Evolutionary conservation across 2,797 vertebrate genomes (phyloP), one percentile per base, ranked within the genome.

Genomic region (Clarias fuscus): DNA sequence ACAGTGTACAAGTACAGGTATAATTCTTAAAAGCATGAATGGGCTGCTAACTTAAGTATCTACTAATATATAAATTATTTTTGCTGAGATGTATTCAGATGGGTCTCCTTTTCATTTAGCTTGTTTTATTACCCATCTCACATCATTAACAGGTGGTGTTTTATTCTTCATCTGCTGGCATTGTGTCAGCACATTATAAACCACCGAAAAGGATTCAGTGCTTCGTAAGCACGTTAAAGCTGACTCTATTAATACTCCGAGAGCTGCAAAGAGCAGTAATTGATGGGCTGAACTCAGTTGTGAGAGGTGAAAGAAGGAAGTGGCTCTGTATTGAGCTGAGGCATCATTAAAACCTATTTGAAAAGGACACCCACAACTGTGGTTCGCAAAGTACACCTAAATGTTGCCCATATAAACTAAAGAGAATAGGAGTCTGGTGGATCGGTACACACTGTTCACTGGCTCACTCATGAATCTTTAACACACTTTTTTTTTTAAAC

Each of bases 281-380:
- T 89, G 84, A 89, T 82, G 85, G 71, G 85, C 73, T 75, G 87
- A 84, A 86, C 79, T 83, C 76, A 5, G 75, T 67, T 67, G 79
- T 53, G 37, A 0, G 10, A 53, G 79, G 53, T 81, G 17, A 53
- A 67, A 65, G 61, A 48, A 81, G 14, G 24, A 40, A 17, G 20
- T 79, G 33, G 61, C 78, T 81, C 70, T 85, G 81, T 83, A 83
- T 84, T 64, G 86, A 84, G 76, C 67, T 72, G 77, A 87, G 79
- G 84, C 67, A 82, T 91, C 85, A 86, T 91, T 90, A 89, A 90
- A 88, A 86, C 76, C 85, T 86, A 87, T 90, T 88, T 85, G 83
- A 56, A 84, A 79, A 89, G 84, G 84, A 90, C 87, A 76, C 78
- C 84, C 67, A 37, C 62, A 33, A 85, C 71, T 59, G 37, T 33